Conservation (phyloP, 2,888 invertebrate species). For the Tiliacea citrago region DNA sequence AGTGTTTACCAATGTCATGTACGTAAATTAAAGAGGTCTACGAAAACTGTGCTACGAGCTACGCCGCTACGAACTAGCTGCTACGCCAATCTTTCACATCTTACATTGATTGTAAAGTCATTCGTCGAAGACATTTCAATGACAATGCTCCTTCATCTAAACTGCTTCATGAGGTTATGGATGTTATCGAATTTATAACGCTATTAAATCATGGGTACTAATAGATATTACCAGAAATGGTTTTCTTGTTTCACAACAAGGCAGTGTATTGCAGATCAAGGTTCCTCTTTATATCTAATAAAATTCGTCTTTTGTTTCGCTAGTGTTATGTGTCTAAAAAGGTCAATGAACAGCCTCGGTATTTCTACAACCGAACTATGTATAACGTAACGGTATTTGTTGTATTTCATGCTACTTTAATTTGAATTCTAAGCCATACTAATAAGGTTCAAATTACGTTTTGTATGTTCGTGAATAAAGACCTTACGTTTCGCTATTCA, state of each 20-base stretch:
- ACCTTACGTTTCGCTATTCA: slow-evolving; percentile 80
- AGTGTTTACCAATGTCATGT: slow-evolving; percentile 34
- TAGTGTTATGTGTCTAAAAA: slow-evolving; percentile 89
- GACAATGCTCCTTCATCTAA: slow-evolving; percentile 20
- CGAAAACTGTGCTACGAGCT: slow-evolving; percentile 63
- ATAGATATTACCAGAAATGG: slow-evolving; percentile 47
- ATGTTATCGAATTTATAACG: slow-evolving; percentile 1
- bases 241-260: slow-evolving; percentile 72
- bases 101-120: slow-evolving; percentile 26
- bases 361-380: slow-evolving; percentile 83
- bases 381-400: slow-evolving; percentile 77
- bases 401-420: slow-evolving; percentile 68
- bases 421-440: slow-evolving; percentile 70
- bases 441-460: slow-evolving; percentile 81
- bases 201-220: slow-evolving; percentile 28
- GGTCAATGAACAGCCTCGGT: slow-evolving; percentile 91
- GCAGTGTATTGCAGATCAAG: slow-evolving; percentile 83
- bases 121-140: slow-evolving; percentile 15
- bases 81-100: slow-evolving; percentile 49
- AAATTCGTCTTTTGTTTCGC: slow-evolving; percentile 89
- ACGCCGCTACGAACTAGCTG: slow-evolving; percentile 60
- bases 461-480: slow-evolving; percentile 68
- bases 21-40: slow-evolving; percentile 58
- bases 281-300: slow-evolving; percentile 83
- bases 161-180: neutral